Evolutionary conservation across 2,113 vertebrate species (phyloP).

Genomic region (Morone chrysops): DNA sequence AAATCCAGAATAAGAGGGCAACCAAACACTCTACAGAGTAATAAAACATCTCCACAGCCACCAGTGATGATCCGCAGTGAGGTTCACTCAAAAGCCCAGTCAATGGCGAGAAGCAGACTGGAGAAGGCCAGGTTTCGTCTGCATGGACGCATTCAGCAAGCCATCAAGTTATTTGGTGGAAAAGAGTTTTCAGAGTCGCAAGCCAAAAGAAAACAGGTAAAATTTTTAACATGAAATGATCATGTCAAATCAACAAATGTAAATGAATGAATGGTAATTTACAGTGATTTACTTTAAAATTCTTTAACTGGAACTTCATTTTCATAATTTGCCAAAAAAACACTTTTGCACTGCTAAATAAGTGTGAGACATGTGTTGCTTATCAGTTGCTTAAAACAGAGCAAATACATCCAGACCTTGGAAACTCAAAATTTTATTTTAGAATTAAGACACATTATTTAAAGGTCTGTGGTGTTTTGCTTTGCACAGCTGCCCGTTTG

Average conservation of each 20-base stretch:
- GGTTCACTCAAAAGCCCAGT: slow-evolving; percentile 69
- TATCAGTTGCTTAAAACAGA: neutral
- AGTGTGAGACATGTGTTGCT: neutral
- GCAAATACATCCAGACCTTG: slow-evolving; percentile 20
- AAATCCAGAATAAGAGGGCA: slow-evolving; percentile 14
- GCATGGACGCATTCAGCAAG: slow-evolving; percentile 74
- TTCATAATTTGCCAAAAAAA: too few species aligned
- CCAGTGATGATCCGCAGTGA: slow-evolving; percentile 54
- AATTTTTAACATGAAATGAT: neutral
- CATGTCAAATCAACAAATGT: neutral
- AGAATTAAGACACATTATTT: neutral
- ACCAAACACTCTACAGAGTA: neutral
- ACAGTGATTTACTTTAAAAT: neutral
- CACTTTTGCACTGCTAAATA: too few species aligned
- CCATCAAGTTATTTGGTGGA: slow-evolving; percentile 67
- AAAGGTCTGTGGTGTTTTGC: slow-evolving; percentile 30
- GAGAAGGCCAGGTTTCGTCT: slow-evolving; percentile 73
- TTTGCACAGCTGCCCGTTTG: slow-evolving; percentile 32
- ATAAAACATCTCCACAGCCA: slow-evolving; percentile 18
- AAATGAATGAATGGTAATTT: neutral
- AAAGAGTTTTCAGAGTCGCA: slow-evolving; percentile 72
- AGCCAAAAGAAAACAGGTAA: slow-evolving; percentile 77
- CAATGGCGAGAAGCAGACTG: slow-evolving; percentile 75
- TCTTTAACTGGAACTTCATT: too few species aligned
- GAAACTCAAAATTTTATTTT: neutral